Percentiles rank a stretch among this genome's conserved stretches.
These are phyloP conservation scores for Euleptes europaea DNA, from an alignment of 2,113 vertebrate species.

Conservation along the genomic window DNA sequence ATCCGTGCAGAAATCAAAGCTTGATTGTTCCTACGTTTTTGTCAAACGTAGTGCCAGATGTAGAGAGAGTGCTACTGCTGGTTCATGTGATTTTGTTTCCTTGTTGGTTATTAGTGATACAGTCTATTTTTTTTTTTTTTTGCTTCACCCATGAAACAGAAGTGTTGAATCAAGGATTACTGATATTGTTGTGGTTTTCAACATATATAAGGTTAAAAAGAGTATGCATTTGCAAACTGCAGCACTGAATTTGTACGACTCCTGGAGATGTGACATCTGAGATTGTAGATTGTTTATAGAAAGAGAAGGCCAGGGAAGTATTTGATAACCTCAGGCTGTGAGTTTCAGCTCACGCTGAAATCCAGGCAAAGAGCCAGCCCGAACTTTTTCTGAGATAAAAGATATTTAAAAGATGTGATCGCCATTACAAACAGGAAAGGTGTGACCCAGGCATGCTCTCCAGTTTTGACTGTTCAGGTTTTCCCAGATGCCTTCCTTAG, in stretches of 20 bases:
- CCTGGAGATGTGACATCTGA: too few species aligned
- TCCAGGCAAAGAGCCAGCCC: too few species aligned
- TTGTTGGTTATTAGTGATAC: background rate
- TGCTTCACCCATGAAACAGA: background rate
- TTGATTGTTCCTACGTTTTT: background rate
- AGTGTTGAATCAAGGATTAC: constrained; percentile 1
- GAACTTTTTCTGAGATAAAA: too few species aligned
- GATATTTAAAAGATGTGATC: too few species aligned
- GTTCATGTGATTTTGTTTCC: background rate
- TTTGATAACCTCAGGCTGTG: too few species aligned
- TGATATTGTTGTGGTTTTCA: too few species aligned
- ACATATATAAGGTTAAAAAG: too few species aligned
- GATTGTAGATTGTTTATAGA: too few species aligned
- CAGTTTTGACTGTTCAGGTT: background rate
- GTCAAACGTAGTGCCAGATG: background rate
- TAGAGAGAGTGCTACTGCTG: background rate
- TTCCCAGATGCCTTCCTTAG: fast-evolving
- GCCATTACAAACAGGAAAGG: background rate
- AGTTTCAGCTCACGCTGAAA: too few species aligned
- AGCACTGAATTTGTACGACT: too few species aligned
- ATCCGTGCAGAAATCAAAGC: background rate
- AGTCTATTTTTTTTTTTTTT: background rate
- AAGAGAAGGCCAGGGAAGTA: too few species aligned
- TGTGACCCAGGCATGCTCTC: background rate
- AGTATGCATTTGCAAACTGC: too few species aligned